Base-by-base conservation (phyloP, 64 coral and sea anemone species). In the Montipora foliosa region DNA sequence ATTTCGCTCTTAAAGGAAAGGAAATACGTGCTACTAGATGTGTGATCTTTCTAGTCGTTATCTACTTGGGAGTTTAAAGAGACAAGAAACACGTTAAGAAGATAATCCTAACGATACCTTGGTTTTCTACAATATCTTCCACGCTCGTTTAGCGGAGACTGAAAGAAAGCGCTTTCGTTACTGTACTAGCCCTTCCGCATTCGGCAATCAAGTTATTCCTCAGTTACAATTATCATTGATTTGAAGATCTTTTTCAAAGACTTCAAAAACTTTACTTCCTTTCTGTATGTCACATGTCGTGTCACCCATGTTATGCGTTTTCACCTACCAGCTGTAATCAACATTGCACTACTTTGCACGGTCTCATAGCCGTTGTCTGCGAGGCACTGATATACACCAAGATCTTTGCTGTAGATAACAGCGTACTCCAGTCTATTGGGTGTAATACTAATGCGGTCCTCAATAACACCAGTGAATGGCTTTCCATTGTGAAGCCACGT, bases 301-400 rank as follows among this genome's bases (percentile, higher is more conserved):
- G 5, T n/a, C 44, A 75, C 6, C 19, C 15, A 64, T 5, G 8
- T 11, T 22, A 24, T 45, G 75, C 47, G 6, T 11, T 7, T 29
- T 12, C 17, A 85, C 79, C 20, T 60, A 97, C 92, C 70, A 50
- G 77, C 93, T 55, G 58, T 29, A 15, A 88, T 88, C 11, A 97
- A 87, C 77, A 95, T 93, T 0, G 95, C 95, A 53, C 92, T 97
- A 14, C 88, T 95, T 93, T 97, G 96, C 45, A 82, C 61, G 52
- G 94, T 46, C 53, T 97, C 89, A 16, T 74, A 67, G 5, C 93
- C 96, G 60, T 97, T 97, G 76, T 97, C 93, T 7, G 96, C 96
- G 50, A 97, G 82, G 53, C 96, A 97, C 62, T 97, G 96, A 64
- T 95, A 97, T 4, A 95, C 69, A n/a, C 96, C 96, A 69, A 70